phyloP scores from a whole-genome alignment of 2,797 vertebrate species.

The Scolopax rusticola region DNA sequence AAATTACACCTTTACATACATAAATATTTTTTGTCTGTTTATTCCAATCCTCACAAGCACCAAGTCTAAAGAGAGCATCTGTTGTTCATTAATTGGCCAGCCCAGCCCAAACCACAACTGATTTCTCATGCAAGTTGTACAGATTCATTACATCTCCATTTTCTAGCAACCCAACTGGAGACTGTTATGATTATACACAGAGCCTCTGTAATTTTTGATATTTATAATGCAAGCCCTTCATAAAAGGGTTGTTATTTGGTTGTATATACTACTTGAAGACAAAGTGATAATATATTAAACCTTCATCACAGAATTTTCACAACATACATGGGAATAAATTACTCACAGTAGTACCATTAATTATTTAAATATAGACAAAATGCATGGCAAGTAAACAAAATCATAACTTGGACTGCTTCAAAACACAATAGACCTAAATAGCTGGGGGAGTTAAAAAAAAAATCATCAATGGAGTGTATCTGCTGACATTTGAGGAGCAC shows the following conservation, averaged over 20 bases:
- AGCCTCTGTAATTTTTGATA: neutral
- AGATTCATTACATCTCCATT: neutral
- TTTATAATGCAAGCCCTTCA: neutral
- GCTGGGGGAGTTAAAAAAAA: neutral
- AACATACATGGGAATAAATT: neutral
- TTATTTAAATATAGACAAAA: neutral
- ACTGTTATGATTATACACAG: neutral
- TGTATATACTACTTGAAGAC: neutral
- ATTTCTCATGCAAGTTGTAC: neutral
- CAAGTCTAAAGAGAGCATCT: neutral
- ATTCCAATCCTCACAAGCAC: neutral
- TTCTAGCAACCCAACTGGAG: neutral
- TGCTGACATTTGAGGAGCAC: neutral
- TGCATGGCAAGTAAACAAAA: neutral
- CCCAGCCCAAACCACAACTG: neutral
- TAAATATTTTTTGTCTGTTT: neutral
- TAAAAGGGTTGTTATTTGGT: neutral
- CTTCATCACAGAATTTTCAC: neutral
- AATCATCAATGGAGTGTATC: neutral
- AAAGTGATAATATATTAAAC: neutral
- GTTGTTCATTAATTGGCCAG: neutral
- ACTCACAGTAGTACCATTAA: neutral
- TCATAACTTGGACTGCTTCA: neutral
- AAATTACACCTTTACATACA: neutral
- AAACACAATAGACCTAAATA: neutral